Evolutionary conservation across 2,113 vertebrate genomes (phyloP).

Genomic region (Elaphurus davidianus): DNA sequence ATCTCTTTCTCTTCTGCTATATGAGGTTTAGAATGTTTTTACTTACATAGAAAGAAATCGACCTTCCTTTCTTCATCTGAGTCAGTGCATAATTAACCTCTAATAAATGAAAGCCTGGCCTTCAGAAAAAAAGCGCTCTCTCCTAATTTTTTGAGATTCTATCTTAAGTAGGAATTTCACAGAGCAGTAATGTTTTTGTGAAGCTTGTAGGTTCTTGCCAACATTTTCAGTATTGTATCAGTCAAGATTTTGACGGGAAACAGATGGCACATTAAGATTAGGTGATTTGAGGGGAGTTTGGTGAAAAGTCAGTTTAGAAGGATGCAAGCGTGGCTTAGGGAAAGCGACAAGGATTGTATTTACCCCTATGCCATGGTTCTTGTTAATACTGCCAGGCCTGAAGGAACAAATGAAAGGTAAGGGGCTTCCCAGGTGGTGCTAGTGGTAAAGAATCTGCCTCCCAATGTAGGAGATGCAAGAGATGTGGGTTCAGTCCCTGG

Average conservation of each 20-base stretch:
- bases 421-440: neutral
- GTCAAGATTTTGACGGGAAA: slow-evolving; percentile 30
- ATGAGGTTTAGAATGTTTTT: neutral
- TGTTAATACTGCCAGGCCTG: neutral
- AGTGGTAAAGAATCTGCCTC: neutral
- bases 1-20: neutral
- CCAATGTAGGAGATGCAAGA: neutral
- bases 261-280: slow-evolving; percentile 27
- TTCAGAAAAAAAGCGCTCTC: neutral
- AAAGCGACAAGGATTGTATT: neutral
- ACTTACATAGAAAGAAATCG: neutral
- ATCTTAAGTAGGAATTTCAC: slow-evolving; percentile 8
- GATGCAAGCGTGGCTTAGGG: neutral
- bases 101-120: neutral
- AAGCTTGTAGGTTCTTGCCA: slow-evolving; percentile 16
- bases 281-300: neutral
- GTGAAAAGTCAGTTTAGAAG: neutral
- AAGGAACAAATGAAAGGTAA: neutral
- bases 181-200: neutral
- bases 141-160: neutral
- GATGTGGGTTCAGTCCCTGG: neutral
- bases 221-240: slow-evolving; percentile 27
- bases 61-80: neutral
- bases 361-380: neutral
- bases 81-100: neutral